Conservation (phyloP, 2,888 invertebrate species). For the Chloroclystis v-ata region DNA sequence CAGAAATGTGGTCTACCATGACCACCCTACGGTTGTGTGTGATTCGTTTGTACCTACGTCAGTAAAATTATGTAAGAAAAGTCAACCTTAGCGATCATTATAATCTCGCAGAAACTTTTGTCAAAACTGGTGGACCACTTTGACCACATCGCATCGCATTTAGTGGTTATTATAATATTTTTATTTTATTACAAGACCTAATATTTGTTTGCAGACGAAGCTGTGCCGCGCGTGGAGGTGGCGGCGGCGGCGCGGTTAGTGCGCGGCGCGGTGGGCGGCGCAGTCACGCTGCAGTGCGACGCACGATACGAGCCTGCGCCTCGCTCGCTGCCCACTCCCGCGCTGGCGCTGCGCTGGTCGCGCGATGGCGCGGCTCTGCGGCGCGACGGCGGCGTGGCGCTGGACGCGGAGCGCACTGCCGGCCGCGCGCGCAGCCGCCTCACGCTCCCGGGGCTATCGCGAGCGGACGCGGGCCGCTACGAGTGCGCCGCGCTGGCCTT, state of each 20-base stretch:
- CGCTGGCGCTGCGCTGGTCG: conserved; percentile 50
- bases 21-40: too few relatives aligned
- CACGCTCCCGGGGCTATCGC: conserved; percentile 74
- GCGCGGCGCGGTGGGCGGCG: conserved; percentile 36
- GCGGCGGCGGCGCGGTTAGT: conserved; percentile 23
- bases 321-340: conserved; percentile 40
- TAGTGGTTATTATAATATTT: too few relatives aligned
- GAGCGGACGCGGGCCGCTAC: conserved; percentile 65
- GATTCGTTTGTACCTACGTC: too few relatives aligned
- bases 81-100: too few relatives aligned
- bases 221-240: conserved; percentile 36
- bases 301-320: conserved; percentile 51
- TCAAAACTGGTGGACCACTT: too few relatives aligned
- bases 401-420: too few relatives aligned
- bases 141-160: neutral
- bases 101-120: too few relatives aligned
- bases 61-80: too few relatives aligned
- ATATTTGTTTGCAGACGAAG: too few relatives aligned
- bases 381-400: conserved; percentile 79
- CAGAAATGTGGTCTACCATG: too few relatives aligned
- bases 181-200: too few relatives aligned
- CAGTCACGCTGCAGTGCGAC: conserved; percentile 51
- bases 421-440: conserved; percentile 51
- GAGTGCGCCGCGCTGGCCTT: conserved; percentile 30
- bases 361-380: conserved; percentile 53